Evolutionary conservation across 1,140 invertebrate genomes (phyloP), one percentile per base, ranked within the genome.

Genomic region (Trachymyrmex cornetzi): DNA sequence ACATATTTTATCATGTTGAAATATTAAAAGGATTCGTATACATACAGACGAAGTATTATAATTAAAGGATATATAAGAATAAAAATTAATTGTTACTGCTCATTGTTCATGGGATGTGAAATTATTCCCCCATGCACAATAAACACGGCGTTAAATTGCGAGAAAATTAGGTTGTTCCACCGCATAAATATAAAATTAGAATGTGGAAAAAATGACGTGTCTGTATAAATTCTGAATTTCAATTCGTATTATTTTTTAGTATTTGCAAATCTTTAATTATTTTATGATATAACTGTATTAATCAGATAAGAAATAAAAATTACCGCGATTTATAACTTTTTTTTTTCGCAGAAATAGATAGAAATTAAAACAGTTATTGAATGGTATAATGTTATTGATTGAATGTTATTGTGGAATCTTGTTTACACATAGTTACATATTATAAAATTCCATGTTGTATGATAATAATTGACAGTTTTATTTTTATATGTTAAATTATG

Each of bases 151-250:
- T 72, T 61, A 82, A 82, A 82, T 82, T 82, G 12, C 12, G 19
- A 59, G 53, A 38, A 71, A 82, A 82, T 82, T 72, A 30, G 53
- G 79, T 82, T 82, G 66, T 82, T 82, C 53, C 66, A 59, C 22
- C 14, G 53, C 34, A 50, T 61, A 82, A 2, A 14, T 48, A 59
- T 27, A 59, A 82, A 82, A 82, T 72, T 82, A 72, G 66, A 82
- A 72, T 82, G 67, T 82, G 19, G 34, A 82, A 72, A 82, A 55
- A 82, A 48, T 71, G 24, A 55, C 19, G 12, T 66, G n/a, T 16
- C 16, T 19, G 1, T 27, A 44, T 44, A 27, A 44, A 57, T 3
- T 16, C 48, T 63, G 19, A n/a, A 24, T 22, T 71, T 1, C 1
- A 64, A 24, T 63, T 9, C 1, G 16, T 34, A 64, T 77, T 24